phyloP scores from a whole-genome alignment of 1,140 invertebrate genomes.

The Pollicipes pollicipes region DNA sequence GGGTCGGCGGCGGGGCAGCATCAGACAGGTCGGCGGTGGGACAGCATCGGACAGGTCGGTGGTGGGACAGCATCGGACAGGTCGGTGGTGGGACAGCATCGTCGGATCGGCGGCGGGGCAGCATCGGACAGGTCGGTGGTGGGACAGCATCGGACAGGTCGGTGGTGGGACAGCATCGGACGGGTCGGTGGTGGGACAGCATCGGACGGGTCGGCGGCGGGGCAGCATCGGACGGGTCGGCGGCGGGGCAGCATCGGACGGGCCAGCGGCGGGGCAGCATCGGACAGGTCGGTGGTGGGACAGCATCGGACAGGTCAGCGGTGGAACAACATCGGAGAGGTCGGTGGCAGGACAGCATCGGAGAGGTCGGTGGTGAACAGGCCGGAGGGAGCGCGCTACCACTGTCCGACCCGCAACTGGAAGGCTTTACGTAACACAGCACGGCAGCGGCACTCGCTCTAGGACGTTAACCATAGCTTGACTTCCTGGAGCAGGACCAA shows the following conservation, averaged over 20 bases:
- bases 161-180: background rate
- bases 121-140: background rate
- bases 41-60: background rate
- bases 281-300: slow-evolving; percentile 5
- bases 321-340: background rate
- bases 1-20: background rate
- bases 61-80: no score
- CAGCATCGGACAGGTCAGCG: background rate
- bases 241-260: background rate
- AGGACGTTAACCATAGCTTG: no score
- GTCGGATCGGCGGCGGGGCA: background rate
- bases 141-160: background rate
- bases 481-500: no score
- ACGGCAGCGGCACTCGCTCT: no score
- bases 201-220: no score
- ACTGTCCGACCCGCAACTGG: no score
- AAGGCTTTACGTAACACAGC: no score
- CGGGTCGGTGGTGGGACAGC: background rate
- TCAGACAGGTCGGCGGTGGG: background rate
- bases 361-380: background rate
- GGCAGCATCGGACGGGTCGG: background rate
- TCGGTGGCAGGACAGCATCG: background rate
- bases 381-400: background rate
- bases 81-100: slow-evolving; percentile 8
- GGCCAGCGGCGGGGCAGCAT: background rate